Evolutionary conservation across 2,888 invertebrate genomes (phyloP), one percentile per base, ranked within the genome.

Genomic region (Danaus chrysippus): DNA sequence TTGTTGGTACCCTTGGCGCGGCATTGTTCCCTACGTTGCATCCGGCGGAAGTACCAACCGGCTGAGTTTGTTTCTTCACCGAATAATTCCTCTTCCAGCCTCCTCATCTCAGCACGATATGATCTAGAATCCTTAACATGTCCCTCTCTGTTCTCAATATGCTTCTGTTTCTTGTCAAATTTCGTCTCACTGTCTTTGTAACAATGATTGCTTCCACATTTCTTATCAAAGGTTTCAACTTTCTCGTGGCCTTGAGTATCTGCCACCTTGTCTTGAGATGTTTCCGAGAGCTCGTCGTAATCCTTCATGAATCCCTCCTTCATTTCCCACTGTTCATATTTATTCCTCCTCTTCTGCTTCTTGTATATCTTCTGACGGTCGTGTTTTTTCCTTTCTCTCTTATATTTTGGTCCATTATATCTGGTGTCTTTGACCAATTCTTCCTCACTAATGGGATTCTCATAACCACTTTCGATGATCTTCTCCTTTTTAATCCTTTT

Each of bases 321-420:
- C 80, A 87, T 84, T 74, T 89, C 87, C 84, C 87, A 90, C 64
- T 87, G 84, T 67, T 88, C 87, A 73, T 88, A 86, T 69, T 87
- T 89, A 70, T 87, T 85, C 66, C 77, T 82, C 58, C 86, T 81
- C 67, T 90, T 90, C 70, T 86, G 87, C 66, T 85, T 91, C 68
- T 87, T 89, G 66, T 84, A 79, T 59, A 74, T 69, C 68, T 87
- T 87, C 63, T 82, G 82, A 46, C 84, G 79, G 56, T 86, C 86
- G 58, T 79, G 72, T 72, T 84, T 90, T 71, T 85, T 88, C 65
- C 76, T 81, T 23, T 84, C 86, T 66, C 77, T 73, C 69, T 83
- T 89, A 12, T 71, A 70, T 68, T 81, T 86, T 5, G 76, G 81
- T 43, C 75, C 77, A 59, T 73, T 73, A 71, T 88, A 86, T 76